These are phyloP conservation scores for Tinamus major DNA, from an alignment of 2,797 vertebrate species.

Conservation along the genomic window DNA sequence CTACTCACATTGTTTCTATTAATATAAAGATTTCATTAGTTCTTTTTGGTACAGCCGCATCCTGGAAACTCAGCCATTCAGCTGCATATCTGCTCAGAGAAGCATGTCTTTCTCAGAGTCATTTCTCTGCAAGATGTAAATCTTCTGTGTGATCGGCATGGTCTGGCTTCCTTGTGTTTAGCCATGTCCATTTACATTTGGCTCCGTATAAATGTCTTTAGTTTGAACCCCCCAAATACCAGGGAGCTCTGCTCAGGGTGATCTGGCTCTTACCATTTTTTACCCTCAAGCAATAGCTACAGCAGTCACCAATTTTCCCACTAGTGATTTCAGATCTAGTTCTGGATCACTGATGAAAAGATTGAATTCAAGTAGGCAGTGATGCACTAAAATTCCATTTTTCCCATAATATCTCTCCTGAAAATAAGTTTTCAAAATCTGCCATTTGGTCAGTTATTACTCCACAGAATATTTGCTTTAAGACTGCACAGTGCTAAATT, in stretches of 20 bases:
- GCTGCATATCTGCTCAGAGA: not conserved
- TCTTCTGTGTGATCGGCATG: not conserved
- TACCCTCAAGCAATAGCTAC: not conserved
- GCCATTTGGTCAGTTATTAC: not conserved
- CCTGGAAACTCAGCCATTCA: not conserved
- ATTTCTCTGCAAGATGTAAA: slow-evolving; percentile 25
- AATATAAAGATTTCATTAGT: slow-evolving; percentile 35
- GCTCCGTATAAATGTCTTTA: not conserved
- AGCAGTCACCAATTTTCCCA: slow-evolving; percentile 18
- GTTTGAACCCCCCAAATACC: not conserved
- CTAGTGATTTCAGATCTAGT: slow-evolving; percentile 44
- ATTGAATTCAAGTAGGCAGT: not conserved
- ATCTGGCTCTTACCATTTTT: slow-evolving; percentile 8
- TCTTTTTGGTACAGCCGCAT: slow-evolving; percentile 5
- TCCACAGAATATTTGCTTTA: not conserved
- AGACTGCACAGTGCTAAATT: not conserved
- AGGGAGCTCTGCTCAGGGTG: not conserved
- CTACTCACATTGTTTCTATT: slow-evolving; percentile 28
- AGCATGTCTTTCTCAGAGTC: not conserved
- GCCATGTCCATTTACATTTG: not conserved
- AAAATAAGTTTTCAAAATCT: slow-evolving; percentile 27
- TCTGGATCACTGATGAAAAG: slow-evolving; percentile 34
- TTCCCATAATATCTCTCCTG: slow-evolving; percentile 2
- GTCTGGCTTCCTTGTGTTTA: not conserved
- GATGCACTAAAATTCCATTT: slow-evolving; percentile 27